Evolutionary conservation across 2,888 invertebrate species (phyloP).

Genomic region (Gonocerus acuteangulatus): DNA sequence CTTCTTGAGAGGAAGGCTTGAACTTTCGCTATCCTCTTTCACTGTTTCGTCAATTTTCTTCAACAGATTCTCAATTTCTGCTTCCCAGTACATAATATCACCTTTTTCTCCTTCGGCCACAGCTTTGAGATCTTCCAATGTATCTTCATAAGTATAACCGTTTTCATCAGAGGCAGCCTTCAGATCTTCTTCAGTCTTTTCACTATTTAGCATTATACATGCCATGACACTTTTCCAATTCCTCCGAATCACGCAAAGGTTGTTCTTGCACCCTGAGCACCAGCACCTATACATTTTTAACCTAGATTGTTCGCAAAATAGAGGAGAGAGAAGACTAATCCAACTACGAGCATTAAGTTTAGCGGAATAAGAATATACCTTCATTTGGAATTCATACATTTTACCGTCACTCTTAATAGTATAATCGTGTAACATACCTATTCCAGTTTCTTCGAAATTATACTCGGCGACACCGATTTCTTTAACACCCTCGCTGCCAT

Average conservation of each 20-base stretch:
- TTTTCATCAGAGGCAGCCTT: background rate
- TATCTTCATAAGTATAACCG: background rate
- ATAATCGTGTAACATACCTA: conserved; percentile 19
- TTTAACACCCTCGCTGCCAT: too few relatives aligned
- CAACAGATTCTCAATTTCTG: background rate
- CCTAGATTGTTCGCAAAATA: background rate
- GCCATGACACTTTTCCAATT: conserved; percentile 4
- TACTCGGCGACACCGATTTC: background rate
- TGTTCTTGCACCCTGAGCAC: conserved; percentile 1
- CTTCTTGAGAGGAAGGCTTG: conserved; percentile 25
- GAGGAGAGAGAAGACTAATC: conserved; percentile 8
- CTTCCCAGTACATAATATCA: background rate
- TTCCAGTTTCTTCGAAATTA: background rate
- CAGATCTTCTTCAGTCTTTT: conserved; percentile 3
- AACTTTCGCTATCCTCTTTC: conserved; percentile 12
- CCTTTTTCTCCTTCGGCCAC: background rate
- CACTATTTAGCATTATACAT: background rate
- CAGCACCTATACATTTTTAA: background rate
- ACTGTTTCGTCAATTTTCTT: conserved; percentile 12
- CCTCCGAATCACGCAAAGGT: background rate
- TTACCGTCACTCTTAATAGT: conserved; percentile 9
- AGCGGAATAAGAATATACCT: background rate
- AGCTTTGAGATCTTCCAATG: background rate
- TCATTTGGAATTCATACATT: conserved; percentile 10
- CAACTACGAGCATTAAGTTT: conserved; percentile 4